Base-by-base conservation (phyloP, 2,888 invertebrate species). In the Pristionchus maxplancki region DNA sequence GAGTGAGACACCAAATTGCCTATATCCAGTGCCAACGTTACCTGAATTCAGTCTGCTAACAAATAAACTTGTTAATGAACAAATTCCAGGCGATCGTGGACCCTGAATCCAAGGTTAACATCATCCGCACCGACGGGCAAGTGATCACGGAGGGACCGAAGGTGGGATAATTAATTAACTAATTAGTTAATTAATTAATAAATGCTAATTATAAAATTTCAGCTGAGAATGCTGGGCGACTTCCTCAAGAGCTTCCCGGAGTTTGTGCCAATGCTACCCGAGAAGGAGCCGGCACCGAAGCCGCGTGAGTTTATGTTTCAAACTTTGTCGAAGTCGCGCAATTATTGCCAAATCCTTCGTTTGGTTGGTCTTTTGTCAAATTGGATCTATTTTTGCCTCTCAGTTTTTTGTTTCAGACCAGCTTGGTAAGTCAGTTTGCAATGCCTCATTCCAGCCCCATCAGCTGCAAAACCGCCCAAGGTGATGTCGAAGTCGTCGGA, bases 401-500 rank as follows among this genome's bases (percentile, higher is more conserved):
- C n/a, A n/a, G n/a, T n/a, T n/a, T n/a, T n/a, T n/a, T n/a, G n/a
- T n/a, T n/a, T n/a, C 40, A 28, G 4, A 11, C 13, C 28, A 28
- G 81, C 20, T 28, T 81, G 40, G 13, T 44, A 44, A 40, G 15
- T 40, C 11, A 28, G 0, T 20, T 44, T 82, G 8, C 3, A 40
- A 37, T 2, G 74, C 20, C 34, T 62, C 5, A 31, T 50, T 64
- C 17, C 88, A 81, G 88, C 88, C 9, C 78, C 88, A 1, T 78
- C 88, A 2, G 88, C 78, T 20, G 78, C 58, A 17, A 78, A 88
- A n/a, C 78, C 78, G 9, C 40, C 89, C 28, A 90, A 90, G 82
- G 87, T 89, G 40, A 83, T 89, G 34, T 88, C 90, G 20, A 89
- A 89, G 87, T 89, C 89, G 20, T 88, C 88, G n/a, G 90, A 90